Conservation (phyloP, 2,888 invertebrate species). For the Schrankia costaestrigalis region DNA sequence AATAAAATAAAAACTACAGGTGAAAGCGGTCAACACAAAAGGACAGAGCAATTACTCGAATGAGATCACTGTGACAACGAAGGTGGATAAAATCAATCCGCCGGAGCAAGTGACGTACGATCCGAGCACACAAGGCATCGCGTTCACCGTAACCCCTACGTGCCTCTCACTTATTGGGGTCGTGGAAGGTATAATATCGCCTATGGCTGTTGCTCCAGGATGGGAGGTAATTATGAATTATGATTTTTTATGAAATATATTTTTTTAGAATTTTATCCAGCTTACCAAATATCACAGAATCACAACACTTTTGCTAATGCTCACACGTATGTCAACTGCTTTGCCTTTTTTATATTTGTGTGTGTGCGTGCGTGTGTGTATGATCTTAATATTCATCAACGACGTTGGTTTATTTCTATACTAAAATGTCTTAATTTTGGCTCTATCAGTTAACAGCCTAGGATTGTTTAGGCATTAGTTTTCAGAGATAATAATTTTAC, state of each 20-base stretch:
- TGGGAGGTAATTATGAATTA: slow-evolving; percentile 58
- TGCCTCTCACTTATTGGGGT: slow-evolving; percentile 89
- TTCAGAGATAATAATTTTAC: no score
- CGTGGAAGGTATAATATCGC: slow-evolving; percentile 86
- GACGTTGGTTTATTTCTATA: no score
- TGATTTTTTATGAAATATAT: not conserved
- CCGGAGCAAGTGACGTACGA: slow-evolving; percentile 92
- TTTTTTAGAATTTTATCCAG: not conserved
- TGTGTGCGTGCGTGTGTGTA: no score
- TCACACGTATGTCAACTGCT: slow-evolving; percentile 7
- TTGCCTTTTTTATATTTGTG: no score
- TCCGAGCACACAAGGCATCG: slow-evolving; percentile 86
- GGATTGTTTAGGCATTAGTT: no score
- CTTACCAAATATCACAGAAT: slow-evolving; percentile 1
- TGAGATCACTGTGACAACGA: slow-evolving; percentile 89
- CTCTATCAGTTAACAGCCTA: no score
- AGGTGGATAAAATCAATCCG: slow-evolving; percentile 90
- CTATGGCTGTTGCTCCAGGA: slow-evolving; percentile 52
- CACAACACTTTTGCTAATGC: slow-evolving; percentile 8
- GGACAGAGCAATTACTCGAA: slow-evolving; percentile 93
- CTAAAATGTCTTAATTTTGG: no score
- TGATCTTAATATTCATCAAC: no score
- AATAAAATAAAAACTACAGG: slow-evolving; percentile 59
- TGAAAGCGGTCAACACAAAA: slow-evolving; percentile 93
- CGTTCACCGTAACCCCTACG: slow-evolving; percentile 90